A percentile compares a stretch with the other conserved stretches of the same genome.
Conservation (phyloP, 2,797 vertebrate species). For the Channallabes apus region DNA sequence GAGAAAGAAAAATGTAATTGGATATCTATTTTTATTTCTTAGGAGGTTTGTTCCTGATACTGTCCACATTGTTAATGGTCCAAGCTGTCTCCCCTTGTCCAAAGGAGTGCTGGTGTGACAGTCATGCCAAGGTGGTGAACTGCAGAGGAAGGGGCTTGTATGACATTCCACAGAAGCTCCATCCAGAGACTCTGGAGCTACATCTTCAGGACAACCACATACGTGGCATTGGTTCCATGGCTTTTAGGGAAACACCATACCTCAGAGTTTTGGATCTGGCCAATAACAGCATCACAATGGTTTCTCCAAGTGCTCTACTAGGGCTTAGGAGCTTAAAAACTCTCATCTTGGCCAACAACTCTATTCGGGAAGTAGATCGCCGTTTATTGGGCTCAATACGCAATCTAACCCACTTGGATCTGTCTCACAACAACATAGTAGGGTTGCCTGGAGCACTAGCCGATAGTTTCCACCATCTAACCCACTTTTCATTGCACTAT, state of each 20-base stretch:
- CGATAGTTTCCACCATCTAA: conserved; percentile 85
- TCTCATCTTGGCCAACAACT: conserved; percentile 87
- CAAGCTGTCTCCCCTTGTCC: conserved; percentile 74
- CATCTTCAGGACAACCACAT: conserved; percentile 91
- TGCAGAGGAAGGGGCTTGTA: conserved; percentile 84
- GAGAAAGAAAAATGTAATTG: not conserved
- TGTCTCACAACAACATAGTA: conserved; percentile 88
- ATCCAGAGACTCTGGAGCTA: conserved; percentile 83
- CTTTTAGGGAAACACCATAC: conserved; percentile 80
- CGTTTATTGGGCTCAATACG: conserved; percentile 82
- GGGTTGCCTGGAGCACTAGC: conserved; percentile 80
- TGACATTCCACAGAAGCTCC: conserved; percentile 81
- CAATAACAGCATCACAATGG: conserved; percentile 88
- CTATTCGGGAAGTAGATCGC: conserved; percentile 85
- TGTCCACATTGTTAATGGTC: conserved; percentile 66
- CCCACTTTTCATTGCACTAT: conserved; percentile 80
- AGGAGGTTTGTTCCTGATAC: conserved; percentile 75
- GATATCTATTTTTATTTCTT: conserved; percentile 48
- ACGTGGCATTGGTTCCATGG: conserved; percentile 79
- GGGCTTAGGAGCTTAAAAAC: conserved; percentile 81
- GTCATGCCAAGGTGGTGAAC: conserved; percentile 82
- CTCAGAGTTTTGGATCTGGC: conserved; percentile 87
- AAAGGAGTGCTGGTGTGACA: conserved; percentile 83
- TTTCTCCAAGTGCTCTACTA: conserved; percentile 82
- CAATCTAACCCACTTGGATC: conserved; percentile 84